These are phyloP conservation scores for Anguilla anguilla DNA, from an alignment of 2,797 vertebrate species.

Conservation along the genomic window DNA sequence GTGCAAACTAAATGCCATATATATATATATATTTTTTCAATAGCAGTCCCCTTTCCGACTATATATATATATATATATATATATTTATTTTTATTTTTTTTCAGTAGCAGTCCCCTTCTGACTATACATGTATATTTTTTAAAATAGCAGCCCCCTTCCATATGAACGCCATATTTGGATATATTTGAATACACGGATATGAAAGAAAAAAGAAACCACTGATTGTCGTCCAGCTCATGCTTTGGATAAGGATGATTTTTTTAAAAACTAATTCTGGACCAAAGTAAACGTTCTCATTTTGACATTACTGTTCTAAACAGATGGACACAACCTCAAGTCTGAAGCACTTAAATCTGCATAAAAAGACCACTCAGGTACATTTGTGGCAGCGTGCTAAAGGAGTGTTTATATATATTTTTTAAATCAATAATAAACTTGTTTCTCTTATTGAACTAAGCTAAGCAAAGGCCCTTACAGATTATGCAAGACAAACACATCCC, in stretches of 20 bases:
- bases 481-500: neutral
- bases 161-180: neutral
- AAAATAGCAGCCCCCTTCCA: neutral
- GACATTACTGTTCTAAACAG: neutral
- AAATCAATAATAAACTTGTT: neutral
- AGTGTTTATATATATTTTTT: neutral
- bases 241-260: neutral
- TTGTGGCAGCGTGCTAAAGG: neutral
- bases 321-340: neutral
- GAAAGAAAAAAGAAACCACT: neutral
- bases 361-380: neutral
- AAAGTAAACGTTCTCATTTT: neutral
- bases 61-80: neutral
- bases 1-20: neutral
- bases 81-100: no score
- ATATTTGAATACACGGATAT: neutral
- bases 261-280: no score
- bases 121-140: neutral
- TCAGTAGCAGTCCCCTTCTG: neutral
- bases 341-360: neutral
- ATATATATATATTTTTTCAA: neutral
- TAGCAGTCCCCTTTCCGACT: neutral
- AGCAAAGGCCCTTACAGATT: neutral
- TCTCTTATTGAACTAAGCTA: neutral
- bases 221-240: neutral